These are phyloP conservation scores for Numenius arquata DNA, from an alignment of 2,113 vertebrate genomes.

Conservation along the genomic window DNA sequence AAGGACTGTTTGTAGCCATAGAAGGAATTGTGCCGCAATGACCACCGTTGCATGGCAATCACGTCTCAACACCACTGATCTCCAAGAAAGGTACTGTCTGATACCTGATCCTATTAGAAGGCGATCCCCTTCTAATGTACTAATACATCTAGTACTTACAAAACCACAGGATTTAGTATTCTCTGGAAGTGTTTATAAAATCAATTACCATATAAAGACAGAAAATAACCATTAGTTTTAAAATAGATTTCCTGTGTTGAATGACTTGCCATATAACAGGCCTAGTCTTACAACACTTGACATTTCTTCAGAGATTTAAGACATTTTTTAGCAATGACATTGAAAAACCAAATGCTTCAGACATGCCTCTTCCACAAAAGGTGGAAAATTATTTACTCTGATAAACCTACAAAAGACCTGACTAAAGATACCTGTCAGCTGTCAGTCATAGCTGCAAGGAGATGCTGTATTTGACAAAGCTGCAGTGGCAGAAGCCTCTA, in stretches of 20 bases:
- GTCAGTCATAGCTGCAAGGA: neutral
- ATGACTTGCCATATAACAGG: neutral
- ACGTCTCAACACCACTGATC: neutral
- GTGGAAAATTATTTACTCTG: neutral
- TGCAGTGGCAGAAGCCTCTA: neutral
- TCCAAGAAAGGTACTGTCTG: neutral
- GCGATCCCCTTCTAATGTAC: neutral
- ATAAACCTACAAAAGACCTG: neutral
- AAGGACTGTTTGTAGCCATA: neutral
- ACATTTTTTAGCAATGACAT: neutral
- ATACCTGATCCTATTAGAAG: neutral
- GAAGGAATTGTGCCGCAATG: neutral
- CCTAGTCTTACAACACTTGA: neutral
- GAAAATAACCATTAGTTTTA: constrained; percentile 1
- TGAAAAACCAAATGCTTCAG: neutral
- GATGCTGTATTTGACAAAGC: neutral
- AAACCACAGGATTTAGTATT: neutral
- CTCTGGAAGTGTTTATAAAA: neutral
- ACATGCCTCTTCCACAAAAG: neutral
- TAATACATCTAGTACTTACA: neutral
- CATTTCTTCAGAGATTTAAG: neutral
- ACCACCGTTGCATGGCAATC: neutral
- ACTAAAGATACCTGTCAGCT: neutral
- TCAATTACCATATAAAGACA: neutral
- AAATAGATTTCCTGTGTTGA: constrained; percentile 18